phyloP scores from a whole-genome alignment of 2,888 invertebrate genomes.

The Leptinotarsa rubiginosa region DNA sequence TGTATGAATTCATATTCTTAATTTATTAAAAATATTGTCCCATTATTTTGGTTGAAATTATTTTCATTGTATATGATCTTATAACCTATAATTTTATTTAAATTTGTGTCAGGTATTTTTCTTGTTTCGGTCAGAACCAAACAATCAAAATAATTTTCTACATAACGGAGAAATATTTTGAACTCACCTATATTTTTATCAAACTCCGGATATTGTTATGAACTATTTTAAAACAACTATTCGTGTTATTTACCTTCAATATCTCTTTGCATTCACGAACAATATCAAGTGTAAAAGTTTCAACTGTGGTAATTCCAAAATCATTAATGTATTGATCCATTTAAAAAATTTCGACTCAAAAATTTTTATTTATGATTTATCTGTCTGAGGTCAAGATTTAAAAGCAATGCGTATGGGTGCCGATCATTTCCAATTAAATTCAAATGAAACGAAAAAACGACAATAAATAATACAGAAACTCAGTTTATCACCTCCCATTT shows the following conservation, averaged over 20 bases:
- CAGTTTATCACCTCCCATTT: no score
- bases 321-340: background rate
- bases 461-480: no score
- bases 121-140: background rate
- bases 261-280: background rate
- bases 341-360: no score
- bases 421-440: no score
- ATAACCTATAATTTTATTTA: background rate
- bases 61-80: background rate
- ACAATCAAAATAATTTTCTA: background rate
- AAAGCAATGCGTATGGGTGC: no score
- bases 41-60: background rate
- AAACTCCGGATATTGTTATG: no score
- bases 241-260: background rate
- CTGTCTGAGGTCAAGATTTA: no score
- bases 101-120: background rate
- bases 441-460: no score
- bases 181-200: no score
- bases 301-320: background rate
- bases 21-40: background rate
- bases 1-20: background rate
- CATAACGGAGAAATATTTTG: no score
- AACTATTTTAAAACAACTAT: no score
- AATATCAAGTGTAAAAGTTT: background rate
- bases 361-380: no score